These are phyloP conservation scores for Helleia helle DNA, from an alignment of 2,888 invertebrate genomes.

Conservation along the genomic window DNA sequence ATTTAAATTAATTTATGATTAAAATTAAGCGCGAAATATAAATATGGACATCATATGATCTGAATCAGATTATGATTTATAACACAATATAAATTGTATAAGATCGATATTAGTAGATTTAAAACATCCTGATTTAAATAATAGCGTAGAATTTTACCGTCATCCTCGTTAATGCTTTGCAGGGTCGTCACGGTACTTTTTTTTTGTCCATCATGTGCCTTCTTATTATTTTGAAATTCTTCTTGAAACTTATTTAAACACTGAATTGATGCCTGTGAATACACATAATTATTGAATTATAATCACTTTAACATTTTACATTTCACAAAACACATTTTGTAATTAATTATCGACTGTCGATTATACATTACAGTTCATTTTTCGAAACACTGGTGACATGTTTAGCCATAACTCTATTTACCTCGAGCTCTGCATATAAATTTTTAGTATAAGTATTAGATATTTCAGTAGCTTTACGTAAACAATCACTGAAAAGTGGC, in stretches of 20 bases:
- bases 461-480: slow-evolving; percentile 49
- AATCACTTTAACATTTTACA: slow-evolving; percentile 1
- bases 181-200: slow-evolving; percentile 39
- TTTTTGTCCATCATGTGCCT: slow-evolving; percentile 39
- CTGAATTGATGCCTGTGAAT: slow-evolving; percentile 44
- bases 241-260: slow-evolving; percentile 49
- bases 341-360: too few relatives aligned
- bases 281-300: slow-evolving; percentile 11
- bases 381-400: too few relatives aligned
- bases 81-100: too few relatives aligned
- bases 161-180: slow-evolving; percentile 57
- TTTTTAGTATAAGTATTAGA: slow-evolving; percentile 35
- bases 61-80: too few relatives aligned
- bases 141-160: slow-evolving; percentile 33
- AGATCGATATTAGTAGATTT: too few relatives aligned
- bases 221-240: slow-evolving; percentile 40
- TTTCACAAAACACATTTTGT: slow-evolving; percentile 1
- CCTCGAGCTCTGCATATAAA: slow-evolving; percentile 50
- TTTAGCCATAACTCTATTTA: slow-evolving; percentile 31
- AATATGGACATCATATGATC: too few relatives aligned
- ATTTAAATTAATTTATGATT: too few relatives aligned
- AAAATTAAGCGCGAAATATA: too few relatives aligned
- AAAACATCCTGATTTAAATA: not conserved
- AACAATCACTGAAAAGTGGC: slow-evolving; percentile 57
- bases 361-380: too few relatives aligned